These are phyloP conservation scores for Eupithecia inturbata DNA, from an alignment of 2,888 invertebrate genomes.

Conservation along the genomic window DNA sequence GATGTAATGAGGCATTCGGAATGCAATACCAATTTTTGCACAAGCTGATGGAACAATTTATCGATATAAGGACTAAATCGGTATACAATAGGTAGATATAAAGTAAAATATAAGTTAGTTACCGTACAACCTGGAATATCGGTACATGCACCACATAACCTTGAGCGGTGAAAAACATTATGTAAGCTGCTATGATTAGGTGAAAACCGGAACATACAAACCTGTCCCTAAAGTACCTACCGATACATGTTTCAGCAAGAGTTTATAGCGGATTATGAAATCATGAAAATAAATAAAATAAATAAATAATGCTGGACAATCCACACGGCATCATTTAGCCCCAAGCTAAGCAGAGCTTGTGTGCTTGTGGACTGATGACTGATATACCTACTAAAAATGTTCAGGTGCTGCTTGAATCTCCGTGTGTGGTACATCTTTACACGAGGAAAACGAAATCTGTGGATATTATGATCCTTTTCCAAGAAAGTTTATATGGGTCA, in stretches of 20 bases:
- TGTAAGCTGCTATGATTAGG: not conserved
- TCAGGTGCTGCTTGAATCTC: not conserved
- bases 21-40: slow-evolving; percentile 44
- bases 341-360: not conserved
- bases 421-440: slow-evolving; percentile 3
- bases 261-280: not conserved
- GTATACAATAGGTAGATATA: not conserved
- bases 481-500: slow-evolving; percentile 33
- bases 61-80: not conserved
- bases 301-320: too few relatives aligned
- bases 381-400: not conserved
- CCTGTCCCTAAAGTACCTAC: not conserved
- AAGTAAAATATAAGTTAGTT: not conserved
- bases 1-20: slow-evolving; percentile 52
- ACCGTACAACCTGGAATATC: slow-evolving; percentile 6
- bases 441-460: slow-evolving; percentile 3
- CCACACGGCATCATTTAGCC: not conserved
- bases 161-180: slow-evolving; percentile 3
- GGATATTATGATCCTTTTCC: slow-evolving; percentile 20
- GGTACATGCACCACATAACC: not conserved
- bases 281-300: not conserved
- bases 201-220: not conserved
- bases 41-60: not conserved
- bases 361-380: not conserved
- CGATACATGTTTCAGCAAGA: not conserved